Evolutionary conservation across 2,888 invertebrate genomes (phyloP).

Genomic region (Tolmerus cingulatus): DNA sequence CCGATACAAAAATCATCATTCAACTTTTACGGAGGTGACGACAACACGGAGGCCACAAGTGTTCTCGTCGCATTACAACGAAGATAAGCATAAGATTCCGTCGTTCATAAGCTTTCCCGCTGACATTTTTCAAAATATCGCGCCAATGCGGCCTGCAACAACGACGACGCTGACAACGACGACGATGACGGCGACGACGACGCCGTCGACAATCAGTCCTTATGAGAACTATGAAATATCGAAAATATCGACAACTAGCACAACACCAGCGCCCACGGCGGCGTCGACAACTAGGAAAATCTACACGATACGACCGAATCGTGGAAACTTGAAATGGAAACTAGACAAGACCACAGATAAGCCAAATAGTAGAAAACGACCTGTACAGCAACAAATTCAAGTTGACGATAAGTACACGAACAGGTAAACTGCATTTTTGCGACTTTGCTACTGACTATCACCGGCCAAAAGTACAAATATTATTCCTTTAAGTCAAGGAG

Average conservation of each 20-base stretch:
- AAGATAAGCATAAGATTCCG: constrained; percentile 55
- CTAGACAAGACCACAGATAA: constrained; percentile 54
- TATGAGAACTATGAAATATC: constrained; percentile 46
- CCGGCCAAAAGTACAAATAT: neutral
- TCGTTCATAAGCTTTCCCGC: constrained; percentile 62
- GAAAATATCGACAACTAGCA: constrained; percentile 51
- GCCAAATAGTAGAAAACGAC: constrained; percentile 24
- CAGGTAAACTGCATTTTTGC: constrained; percentile 48
- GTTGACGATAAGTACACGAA: constrained; percentile 50
- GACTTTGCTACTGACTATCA: neutral
- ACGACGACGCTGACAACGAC: constrained; percentile 65
- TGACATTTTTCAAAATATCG: constrained; percentile 61
- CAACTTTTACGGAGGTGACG: constrained; percentile 56
- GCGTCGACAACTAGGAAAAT: constrained; percentile 60
- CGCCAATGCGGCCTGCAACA: constrained; percentile 53
- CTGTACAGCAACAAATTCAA: constrained; percentile 47
- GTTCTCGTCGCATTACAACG: constrained; percentile 53
- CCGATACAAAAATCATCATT: constrained; percentile 44
- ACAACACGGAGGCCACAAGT: constrained; percentile 54
- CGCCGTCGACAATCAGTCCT: constrained; percentile 59
- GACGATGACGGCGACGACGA: constrained; percentile 64
- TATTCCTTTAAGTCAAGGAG: neutral
- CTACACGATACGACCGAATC: constrained; percentile 62
- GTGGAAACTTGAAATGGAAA: constrained; percentile 64
- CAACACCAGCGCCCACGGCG: constrained; percentile 50